Conservation (phyloP, 2,888 invertebrate genomes). For the Argyra leucocephala region DNA sequence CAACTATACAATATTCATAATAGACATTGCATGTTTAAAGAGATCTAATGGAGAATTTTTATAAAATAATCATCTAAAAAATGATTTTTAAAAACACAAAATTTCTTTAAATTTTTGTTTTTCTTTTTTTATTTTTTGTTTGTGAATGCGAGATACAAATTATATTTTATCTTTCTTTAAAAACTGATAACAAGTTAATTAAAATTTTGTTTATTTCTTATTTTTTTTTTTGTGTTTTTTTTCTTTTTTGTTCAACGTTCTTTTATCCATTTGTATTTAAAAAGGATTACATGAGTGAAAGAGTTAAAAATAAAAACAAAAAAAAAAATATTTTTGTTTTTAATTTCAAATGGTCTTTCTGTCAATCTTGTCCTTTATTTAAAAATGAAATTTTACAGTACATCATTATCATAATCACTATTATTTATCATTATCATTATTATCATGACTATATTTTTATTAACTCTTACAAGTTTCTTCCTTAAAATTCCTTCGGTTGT, state of each 20-base stretch:
- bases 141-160: neutral
- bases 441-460: too few relatives aligned
- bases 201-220: neutral
- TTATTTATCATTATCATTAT: too few relatives aligned
- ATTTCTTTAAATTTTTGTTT: neutral
- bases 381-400: neutral
- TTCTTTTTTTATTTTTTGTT: too few relatives aligned
- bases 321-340: too few relatives aligned
- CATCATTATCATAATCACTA: neutral
- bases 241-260: neutral
- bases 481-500: too few relatives aligned
- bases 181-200: conserved; percentile 6
- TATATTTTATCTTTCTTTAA: neutral
- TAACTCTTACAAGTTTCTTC: too few relatives aligned
- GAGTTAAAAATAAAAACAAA: neutral
- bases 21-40: too few relatives aligned
- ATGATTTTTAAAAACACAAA: too few relatives aligned
- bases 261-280: too few relatives aligned
- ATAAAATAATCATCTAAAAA: too few relatives aligned
- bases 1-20: too few relatives aligned
- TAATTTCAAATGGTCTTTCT: neutral
- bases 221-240: neutral
- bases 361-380: neutral
- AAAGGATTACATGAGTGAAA: neutral
- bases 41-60: too few relatives aligned